A percentile compares a stretch with the other conserved stretches of the same genome.
phyloP scores from a whole-genome alignment of 2,113 vertebrate genomes.

The Prionailurus viverrinus region DNA sequence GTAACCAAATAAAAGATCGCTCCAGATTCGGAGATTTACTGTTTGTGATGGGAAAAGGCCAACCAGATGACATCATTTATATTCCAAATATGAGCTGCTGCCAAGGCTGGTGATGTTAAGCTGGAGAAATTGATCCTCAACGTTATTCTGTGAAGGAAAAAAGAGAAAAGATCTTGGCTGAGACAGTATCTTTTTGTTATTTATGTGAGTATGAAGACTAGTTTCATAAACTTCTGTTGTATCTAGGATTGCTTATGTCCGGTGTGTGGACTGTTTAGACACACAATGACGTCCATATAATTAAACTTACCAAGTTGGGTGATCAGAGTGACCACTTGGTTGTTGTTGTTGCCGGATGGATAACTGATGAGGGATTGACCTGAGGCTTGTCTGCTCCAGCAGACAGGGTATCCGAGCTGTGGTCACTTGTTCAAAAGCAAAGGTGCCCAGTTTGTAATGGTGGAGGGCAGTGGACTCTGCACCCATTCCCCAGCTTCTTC shows the following conservation, averaged over 20 bases:
- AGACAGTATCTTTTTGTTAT: conserved; percentile 82
- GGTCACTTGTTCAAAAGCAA: not conserved
- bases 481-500: not conserved
- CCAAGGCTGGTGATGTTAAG: conserved; percentile 88
- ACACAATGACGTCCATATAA: conserved; percentile 66
- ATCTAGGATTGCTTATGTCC: conserved; percentile 66
- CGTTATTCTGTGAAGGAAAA: conserved; percentile 82
- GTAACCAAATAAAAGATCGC: conserved; percentile 92
- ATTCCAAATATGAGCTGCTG: conserved; percentile 87
- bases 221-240: conserved; percentile 80
- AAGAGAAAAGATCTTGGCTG: conserved; percentile 79
- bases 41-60: conserved; percentile 90
- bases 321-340: conserved; percentile 63
- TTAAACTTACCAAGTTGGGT: conserved; percentile 74
- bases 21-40: conserved; percentile 90
- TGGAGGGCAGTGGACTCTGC: not conserved
- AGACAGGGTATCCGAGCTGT: not conserved
- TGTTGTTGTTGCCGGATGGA: not conserved
- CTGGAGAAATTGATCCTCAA: conserved; percentile 88
- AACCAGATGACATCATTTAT: conserved; percentile 91
- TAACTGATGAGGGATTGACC: not conserved
- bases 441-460: not conserved
- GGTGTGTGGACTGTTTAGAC: not conserved
- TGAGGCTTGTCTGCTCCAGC: not conserved
- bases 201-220: conserved; percentile 81